A percentile compares a stretch with the other conserved stretches of the same genome.
These are phyloP conservation scores for Arrhamphus sclerolepis DNA, from an alignment of 2,797 vertebrate species.

Conservation along the genomic window DNA sequence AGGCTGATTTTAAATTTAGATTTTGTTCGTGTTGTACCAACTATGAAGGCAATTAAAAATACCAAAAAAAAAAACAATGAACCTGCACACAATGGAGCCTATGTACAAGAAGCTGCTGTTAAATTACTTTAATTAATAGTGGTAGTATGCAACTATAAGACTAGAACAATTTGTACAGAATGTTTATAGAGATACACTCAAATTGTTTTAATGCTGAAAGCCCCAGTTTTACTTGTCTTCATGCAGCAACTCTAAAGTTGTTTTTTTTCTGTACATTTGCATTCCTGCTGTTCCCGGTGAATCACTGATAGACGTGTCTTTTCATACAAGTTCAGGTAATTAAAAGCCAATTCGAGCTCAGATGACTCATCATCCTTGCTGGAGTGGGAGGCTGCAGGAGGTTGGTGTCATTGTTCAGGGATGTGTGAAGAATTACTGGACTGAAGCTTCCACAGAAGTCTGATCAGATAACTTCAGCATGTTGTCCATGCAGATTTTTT, in stretches of 20 bases:
- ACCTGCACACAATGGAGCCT: too few species aligned
- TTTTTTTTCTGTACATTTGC: constrained; percentile 19
- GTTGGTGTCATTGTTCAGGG: constrained; percentile 18
- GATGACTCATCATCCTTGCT: constrained; percentile 67
- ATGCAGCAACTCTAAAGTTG: too few species aligned
- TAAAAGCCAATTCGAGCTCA: constrained; percentile 64
- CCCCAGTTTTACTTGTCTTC: neutral
- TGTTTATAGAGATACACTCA: neutral
- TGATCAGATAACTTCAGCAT: constrained; percentile 1
- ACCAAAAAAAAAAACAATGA: too few species aligned
- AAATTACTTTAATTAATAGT: too few species aligned
- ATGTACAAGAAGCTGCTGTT: too few species aligned
- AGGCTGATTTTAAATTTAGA: too few species aligned
- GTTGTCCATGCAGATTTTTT: neutral
- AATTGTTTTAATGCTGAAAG: neutral
- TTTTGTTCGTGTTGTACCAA: too few species aligned
- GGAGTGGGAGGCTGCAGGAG: constrained; percentile 36
- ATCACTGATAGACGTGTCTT: constrained; percentile 42
- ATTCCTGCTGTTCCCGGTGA: constrained; percentile 14
- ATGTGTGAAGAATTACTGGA: neutral
- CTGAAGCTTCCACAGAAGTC: constrained; percentile 1
- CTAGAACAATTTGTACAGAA: too few species aligned
- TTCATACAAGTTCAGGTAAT: constrained; percentile 68
- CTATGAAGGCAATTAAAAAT: too few species aligned
- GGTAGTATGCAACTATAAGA: too few species aligned